Evolutionary conservation across 2,113 vertebrate genomes (phyloP).

Genomic region (Tragelaphus scriptus): DNA sequence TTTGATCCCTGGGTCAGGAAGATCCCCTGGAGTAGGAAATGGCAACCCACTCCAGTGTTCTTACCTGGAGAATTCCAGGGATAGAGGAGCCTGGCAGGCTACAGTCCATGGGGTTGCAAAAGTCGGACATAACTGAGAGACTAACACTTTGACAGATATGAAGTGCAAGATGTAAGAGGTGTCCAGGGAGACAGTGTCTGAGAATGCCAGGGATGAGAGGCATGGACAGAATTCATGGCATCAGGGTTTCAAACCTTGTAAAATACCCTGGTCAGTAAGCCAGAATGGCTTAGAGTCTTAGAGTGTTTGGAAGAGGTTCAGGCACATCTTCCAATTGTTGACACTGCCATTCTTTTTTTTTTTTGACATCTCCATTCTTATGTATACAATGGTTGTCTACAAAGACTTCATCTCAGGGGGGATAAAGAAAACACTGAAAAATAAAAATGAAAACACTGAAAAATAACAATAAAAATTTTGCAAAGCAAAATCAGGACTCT

Average conservation of each 20-base stretch:
- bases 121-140: rapidly evolving
- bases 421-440: neutral
- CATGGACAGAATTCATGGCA: neutral
- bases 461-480: neutral
- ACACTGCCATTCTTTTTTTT: neutral
- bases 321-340: neutral
- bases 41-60: neutral
- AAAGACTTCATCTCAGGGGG: neutral
- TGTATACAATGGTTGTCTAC: neutral
- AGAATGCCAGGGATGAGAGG: neutral
- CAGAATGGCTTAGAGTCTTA: neutral
- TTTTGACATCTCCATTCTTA: neutral
- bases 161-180: neutral
- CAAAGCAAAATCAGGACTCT: neutral
- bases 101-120: neutral
- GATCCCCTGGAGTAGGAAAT: neutral
- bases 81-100: neutral
- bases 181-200: neutral
- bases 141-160: neutral
- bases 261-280: neutral
- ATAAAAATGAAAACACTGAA: neutral
- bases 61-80: neutral
- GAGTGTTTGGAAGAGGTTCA: neutral
- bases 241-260: neutral
- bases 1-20: neutral